These are phyloP conservation scores for Trachemys scripta DNA, from an alignment of 2,113 vertebrate genomes.

Conservation along the genomic window DNA sequence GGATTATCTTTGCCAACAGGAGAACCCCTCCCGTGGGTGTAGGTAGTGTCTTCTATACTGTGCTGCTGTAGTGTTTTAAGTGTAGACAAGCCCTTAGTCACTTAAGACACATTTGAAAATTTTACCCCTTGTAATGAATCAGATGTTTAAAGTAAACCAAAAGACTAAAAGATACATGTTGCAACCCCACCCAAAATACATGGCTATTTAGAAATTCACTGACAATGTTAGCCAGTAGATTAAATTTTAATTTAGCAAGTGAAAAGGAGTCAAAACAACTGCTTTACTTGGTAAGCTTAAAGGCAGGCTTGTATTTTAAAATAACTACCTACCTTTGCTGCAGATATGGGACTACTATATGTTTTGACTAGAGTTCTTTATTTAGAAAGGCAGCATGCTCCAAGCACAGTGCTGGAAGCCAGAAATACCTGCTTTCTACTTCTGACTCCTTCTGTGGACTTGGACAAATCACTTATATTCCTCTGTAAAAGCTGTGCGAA, in stretches of 20 bases:
- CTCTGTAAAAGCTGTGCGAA: neutral
- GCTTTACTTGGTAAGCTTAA: neutral
- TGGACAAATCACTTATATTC: neutral
- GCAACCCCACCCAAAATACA: neutral
- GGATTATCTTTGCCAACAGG: neutral
- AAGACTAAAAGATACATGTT: neutral
- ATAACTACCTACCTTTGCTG: neutral
- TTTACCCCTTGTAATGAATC: neutral
- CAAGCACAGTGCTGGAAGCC: neutral
- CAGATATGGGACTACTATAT: neutral
- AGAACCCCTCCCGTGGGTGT: neutral
- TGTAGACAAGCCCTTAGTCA: neutral
- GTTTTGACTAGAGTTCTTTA: neutral
- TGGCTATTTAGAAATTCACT: neutral
- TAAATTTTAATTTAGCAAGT: neutral
- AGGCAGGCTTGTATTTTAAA: neutral
- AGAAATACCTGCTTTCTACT: neutral
- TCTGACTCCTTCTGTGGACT: neutral
- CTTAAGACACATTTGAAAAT: neutral
- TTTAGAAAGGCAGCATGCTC: neutral
- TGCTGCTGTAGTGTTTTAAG: neutral
- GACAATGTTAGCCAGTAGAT: neutral
- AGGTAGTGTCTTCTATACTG: neutral
- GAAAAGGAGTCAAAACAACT: neutral
- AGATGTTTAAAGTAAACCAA: neutral